Evolutionary conservation across 2,113 vertebrate species (phyloP), one percentile per base, ranked within the genome.

Genomic region (Nothoprocta pentlandii): DNA sequence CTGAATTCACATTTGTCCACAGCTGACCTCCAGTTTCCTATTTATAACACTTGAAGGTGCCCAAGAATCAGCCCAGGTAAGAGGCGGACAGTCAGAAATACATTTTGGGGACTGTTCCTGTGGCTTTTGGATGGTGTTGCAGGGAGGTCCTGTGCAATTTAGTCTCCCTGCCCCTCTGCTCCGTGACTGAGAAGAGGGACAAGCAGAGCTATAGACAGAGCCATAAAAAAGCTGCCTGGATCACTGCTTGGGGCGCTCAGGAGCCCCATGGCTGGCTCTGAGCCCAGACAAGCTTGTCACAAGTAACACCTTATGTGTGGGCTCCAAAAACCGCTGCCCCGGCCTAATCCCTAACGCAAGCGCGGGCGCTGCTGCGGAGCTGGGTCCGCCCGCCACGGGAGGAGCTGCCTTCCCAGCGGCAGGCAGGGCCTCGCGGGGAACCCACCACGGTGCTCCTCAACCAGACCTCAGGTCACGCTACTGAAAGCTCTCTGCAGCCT

Each of bases 1-100:
- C 80, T 92, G 83, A 95, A 94, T 95, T 95, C 87, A 80, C 84
- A 42, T 89, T 76, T 94, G 92, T 94, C 83, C 67, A 51, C 0
- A 39, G 79, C 80, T 77, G 89, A 4, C 59, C 54, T 82, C 70
- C 62, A 49, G 53, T 34, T 36, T 84, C 77, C 69, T 88, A 80
- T 86, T 93, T 93, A 92, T 62, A 86, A 75, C 62, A 80, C 53
- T 87, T 80, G 67, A 9, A 66, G 12, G 14, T 70, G 46, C 46
- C 53, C 70, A 44, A 92, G 91, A 71, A 26, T 54, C 74, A 90
- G 58, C 77, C 87, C 62, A 39, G 69, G 67, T 58, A 66, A 76
- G 73, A 88, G 13, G 23, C 2, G 2, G 22, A 20, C 59, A 68
- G 78, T 80, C 64, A 95, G 80, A 91, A 88, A 64, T 16, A 61